A percentile compares a stretch with the other conserved stretches of the same genome.
Conservation (phyloP, 2,113 vertebrate species). For the Mastomys coucha region DNA sequence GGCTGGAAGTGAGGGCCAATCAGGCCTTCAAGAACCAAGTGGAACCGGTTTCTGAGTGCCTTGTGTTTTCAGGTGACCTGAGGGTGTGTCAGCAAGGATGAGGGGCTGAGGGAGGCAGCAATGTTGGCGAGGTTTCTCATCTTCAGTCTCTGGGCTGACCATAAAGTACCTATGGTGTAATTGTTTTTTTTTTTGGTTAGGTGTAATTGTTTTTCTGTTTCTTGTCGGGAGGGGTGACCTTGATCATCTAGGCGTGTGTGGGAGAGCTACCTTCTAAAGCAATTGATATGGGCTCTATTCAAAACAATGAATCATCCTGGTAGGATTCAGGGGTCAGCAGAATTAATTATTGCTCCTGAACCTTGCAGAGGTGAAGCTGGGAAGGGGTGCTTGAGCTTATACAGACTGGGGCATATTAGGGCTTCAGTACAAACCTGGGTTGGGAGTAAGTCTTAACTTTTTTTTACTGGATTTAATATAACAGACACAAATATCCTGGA, state of each 20-base stretch:
- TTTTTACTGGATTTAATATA: neutral
- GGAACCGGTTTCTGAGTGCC: neutral
- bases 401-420: neutral
- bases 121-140: neutral
- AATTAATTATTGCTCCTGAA: constrained; percentile 17
- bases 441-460: neutral
- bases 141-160: neutral
- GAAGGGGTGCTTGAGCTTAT: neutral
- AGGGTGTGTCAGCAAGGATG: neutral
- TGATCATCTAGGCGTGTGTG: neutral
- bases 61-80: neutral
- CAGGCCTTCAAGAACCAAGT: neutral
- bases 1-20: neutral
- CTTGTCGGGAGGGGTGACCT: neutral
- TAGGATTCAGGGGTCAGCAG: neutral
- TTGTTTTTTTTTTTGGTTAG: too few relatives aligned
- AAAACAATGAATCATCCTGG: neutral
- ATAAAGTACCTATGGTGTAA: neutral
- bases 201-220: neutral
- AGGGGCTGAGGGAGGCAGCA: neutral
- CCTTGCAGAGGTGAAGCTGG: neutral
- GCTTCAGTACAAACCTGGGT: neutral
- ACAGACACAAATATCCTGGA: neutral
- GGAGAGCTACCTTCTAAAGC: neutral
- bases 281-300: neutral